These are phyloP conservation scores for Strigamia maritima DNA, from an alignment of 2,888 invertebrate species.

Conservation along the genomic window DNA sequence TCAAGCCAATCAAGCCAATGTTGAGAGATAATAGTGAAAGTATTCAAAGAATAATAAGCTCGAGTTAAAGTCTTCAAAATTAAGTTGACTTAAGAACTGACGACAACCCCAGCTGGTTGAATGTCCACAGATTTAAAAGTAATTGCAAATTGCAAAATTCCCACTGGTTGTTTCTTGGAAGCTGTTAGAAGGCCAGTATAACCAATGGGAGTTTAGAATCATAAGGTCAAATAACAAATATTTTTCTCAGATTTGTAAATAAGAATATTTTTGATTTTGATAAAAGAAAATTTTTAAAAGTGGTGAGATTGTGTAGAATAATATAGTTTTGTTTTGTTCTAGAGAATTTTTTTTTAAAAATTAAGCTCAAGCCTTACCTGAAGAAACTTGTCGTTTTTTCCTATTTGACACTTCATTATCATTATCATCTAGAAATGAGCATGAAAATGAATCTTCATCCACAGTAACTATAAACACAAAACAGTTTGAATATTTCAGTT, in stretches of 20 bases:
- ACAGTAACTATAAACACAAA: background rate
- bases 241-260: background rate
- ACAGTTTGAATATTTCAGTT: no score
- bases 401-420: conserved; percentile 5
- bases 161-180: no score
- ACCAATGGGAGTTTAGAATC: no score
- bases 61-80: background rate
- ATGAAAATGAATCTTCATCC: conserved; percentile 23
- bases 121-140: background rate
- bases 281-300: background rate
- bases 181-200: no score
- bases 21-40: background rate
- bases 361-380: conserved; percentile 1
- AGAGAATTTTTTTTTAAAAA: background rate
- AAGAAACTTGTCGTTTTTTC: conserved; percentile 26
- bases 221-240: background rate
- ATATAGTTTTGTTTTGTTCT: background rate
- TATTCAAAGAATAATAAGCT: background rate
- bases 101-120: conserved; percentile 29
- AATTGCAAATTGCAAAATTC: background rate
- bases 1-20: conserved; percentile 29
- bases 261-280: background rate
- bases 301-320: background rate
- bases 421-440: background rate
- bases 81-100: conserved; percentile 15